A percentile compares a stretch with the other conserved stretches of the same genome.
Evolutionary conservation across 2,797 vertebrate genomes (phyloP).

Genomic region (Gallinago solitaria): DNA sequence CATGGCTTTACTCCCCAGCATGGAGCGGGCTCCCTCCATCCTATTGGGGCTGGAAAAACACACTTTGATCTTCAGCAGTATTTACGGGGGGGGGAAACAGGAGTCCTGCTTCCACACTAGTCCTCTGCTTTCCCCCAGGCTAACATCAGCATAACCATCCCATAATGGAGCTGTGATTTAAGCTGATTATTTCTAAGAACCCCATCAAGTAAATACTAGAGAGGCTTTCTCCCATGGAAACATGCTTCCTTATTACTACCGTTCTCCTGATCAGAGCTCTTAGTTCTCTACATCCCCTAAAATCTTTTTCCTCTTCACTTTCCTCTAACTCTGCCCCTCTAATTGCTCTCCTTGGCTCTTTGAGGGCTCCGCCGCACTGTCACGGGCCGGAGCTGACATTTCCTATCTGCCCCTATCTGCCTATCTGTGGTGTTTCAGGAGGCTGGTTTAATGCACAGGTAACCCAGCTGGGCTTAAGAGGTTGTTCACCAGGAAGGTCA

Average conservation of each 20-base stretch:
- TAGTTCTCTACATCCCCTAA: background rate
- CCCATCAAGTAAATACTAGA: background rate
- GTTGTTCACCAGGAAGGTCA: slow-evolving; percentile 29
- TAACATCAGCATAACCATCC: background rate
- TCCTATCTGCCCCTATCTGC: background rate
- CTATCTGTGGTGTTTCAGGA: background rate
- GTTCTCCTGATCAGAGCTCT: background rate
- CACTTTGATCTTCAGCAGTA: background rate
- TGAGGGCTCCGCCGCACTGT: background rate
- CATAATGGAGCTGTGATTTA: background rate
- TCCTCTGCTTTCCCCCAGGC: background rate
- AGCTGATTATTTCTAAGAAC: background rate
- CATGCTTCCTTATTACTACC: background rate
- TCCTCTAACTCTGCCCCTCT: background rate
- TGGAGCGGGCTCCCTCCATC: background rate
- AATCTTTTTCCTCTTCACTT: background rate
- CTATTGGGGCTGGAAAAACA: background rate
- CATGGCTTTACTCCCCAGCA: background rate
- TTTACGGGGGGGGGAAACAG: fast-evolving
- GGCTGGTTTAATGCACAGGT: slow-evolving; percentile 25
- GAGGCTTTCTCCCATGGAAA: slow-evolving; percentile 3
- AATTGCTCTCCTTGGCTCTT: background rate
- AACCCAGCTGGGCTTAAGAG: slow-evolving; percentile 34
- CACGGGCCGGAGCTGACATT: background rate
- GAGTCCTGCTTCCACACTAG: background rate